phyloP scores from a whole-genome alignment of 2,888 invertebrate genomes.

The Noctua fimbriata region DNA sequence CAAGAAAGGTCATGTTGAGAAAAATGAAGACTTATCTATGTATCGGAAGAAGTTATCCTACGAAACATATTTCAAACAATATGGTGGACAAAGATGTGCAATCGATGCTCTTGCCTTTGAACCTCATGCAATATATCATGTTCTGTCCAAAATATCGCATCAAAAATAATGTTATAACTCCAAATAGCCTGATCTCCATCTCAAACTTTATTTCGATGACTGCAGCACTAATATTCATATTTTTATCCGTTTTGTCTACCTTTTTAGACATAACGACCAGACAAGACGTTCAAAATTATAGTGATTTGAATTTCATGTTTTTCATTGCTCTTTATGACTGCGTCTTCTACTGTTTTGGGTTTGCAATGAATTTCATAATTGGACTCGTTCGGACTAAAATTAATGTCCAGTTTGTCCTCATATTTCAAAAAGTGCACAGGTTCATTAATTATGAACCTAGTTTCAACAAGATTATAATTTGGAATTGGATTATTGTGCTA shows the following conservation, averaged over 20 bases:
- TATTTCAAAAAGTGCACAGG: slow-evolving; percentile 5
- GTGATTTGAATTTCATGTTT: too few relatives aligned
- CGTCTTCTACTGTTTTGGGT: background rate
- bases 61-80: background rate
- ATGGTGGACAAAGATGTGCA: slow-evolving; percentile 33
- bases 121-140: slow-evolving; percentile 42
- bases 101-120: slow-evolving; percentile 40
- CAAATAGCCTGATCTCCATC: background rate
- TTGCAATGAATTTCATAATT: background rate
- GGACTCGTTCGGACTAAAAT: background rate
- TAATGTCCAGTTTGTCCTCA: background rate
- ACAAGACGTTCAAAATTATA: too few relatives aligned
- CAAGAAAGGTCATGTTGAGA: background rate
- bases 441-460: slow-evolving; percentile 11
- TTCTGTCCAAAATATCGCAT: slow-evolving; percentile 45
- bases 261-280: too few relatives aligned
- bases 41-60: background rate
- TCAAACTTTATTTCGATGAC: slow-evolving; percentile 28
- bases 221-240: slow-evolving; percentile 1
- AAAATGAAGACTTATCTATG: background rate
- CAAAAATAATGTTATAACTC: slow-evolving; percentile 1
- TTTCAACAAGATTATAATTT: background rate
- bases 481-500: slow-evolving; percentile 35
- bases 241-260: background rate
- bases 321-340: background rate